These are phyloP conservation scores for Hesperia comma DNA, from an alignment of 2,888 invertebrate species.

Conservation along the genomic window DNA sequence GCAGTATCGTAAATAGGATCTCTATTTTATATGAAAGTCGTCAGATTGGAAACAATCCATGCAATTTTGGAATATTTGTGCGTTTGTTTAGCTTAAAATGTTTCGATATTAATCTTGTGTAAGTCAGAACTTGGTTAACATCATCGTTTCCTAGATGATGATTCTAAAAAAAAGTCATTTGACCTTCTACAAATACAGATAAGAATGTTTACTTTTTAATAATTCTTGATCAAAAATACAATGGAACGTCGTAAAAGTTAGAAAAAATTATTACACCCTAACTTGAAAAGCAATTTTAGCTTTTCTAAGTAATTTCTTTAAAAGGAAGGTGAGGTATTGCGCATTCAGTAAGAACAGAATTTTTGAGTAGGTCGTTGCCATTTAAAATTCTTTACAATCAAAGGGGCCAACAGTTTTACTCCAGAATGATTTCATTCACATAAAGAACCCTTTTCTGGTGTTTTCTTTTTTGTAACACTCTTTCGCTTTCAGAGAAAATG, in stretches of 20 bases:
- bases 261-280: slow-evolving; percentile 15
- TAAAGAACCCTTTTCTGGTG: slow-evolving; percentile 42
- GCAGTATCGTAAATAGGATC: slow-evolving; percentile 23
- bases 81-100: no score
- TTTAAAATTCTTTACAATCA: slow-evolving; percentile 39
- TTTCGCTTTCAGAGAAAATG: slow-evolving; percentile 42
- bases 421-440: slow-evolving; percentile 40
- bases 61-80: no score
- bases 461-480: slow-evolving; percentile 38
- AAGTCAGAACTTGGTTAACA: no score
- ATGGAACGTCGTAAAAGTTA: slow-evolving; percentile 1
- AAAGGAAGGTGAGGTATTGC: slow-evolving; percentile 39
- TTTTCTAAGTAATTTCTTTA: slow-evolving; percentile 37
- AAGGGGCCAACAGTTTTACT: slow-evolving; percentile 33
- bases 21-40: slow-evolving; percentile 8
- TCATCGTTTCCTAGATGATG: no score
- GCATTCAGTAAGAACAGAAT: slow-evolving; percentile 32
- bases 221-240: slow-evolving; percentile 7
- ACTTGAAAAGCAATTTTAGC: slow-evolving; percentile 35
- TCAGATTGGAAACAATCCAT: no score
- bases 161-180: no score
- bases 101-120: no score
- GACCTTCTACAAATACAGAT: no score
- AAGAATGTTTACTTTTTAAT: background rate
- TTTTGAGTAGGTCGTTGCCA: slow-evolving; percentile 41